Conservation (phyloP, 2,797 vertebrate genomes). For the Echiichthys vipera region DNA sequence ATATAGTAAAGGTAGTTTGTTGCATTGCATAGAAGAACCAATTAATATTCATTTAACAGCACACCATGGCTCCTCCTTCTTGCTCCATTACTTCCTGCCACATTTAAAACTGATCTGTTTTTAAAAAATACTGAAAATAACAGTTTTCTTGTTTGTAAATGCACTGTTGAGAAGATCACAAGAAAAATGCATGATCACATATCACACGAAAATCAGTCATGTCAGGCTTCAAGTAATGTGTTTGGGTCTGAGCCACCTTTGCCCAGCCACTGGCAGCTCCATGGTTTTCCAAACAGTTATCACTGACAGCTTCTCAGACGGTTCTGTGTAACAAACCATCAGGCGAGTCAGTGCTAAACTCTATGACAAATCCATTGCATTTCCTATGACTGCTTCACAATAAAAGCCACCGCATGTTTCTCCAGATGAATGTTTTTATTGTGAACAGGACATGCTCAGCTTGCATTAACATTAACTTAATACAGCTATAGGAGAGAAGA, state of each 20-base stretch:
- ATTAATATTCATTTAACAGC: background rate
- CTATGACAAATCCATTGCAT: background rate
- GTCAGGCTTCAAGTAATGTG: too few relatives aligned
- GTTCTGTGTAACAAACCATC: too few relatives aligned
- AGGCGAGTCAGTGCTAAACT: background rate
- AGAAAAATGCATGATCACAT: too few relatives aligned
- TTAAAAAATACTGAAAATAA: background rate
- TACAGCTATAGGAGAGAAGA: background rate
- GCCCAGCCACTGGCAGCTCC: too few relatives aligned
- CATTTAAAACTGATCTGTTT: background rate
- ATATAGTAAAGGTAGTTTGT: background rate
- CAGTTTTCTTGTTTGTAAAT: background rate
- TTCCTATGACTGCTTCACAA: constrained; percentile 3
- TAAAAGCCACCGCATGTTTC: background rate
- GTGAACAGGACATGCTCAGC: background rate
- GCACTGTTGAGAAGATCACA: background rate
- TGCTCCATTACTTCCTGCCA: background rate
- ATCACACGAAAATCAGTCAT: too few relatives aligned
- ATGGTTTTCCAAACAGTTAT: too few relatives aligned
- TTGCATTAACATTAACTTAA: background rate
- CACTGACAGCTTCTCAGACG: too few relatives aligned
- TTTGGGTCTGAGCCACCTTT: too few relatives aligned
- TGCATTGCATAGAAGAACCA: background rate
- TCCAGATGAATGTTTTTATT: background rate
- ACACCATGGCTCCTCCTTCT: background rate